A percentile compares a stretch with the other conserved stretches of the same genome.
Evolutionary conservation across 1,140 invertebrate genomes (phyloP).

Genomic region (Grapholita molesta): DNA sequence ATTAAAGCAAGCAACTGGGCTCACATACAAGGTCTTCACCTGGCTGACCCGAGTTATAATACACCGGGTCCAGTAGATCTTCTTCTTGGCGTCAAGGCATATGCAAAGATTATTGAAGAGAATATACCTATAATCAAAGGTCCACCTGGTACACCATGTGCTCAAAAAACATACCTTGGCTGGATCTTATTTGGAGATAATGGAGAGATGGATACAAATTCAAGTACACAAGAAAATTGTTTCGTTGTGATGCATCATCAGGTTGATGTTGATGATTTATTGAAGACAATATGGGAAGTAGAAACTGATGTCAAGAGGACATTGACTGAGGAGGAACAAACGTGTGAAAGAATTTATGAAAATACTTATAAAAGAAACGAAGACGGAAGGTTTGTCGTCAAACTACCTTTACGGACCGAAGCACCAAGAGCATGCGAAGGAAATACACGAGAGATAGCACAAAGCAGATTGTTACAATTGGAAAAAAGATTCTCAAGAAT

Average conservation of each 20-base stretch:
- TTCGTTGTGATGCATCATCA: constrained; percentile 30
- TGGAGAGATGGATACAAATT: not conserved
- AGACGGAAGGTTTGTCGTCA: constrained; percentile 27
- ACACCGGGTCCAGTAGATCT: constrained; percentile 6
- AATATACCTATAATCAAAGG: constrained; percentile 17
- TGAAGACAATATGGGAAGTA: constrained; percentile 32
- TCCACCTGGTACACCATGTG: constrained; percentile 24
- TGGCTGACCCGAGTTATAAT: not conserved
- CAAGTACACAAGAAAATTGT: not conserved
- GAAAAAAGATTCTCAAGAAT: constrained; percentile 26
- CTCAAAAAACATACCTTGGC: constrained; percentile 23
- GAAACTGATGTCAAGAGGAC: constrained; percentile 29
- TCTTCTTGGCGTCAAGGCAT: not conserved
- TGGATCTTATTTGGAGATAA: constrained; percentile 1
- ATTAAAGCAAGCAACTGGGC: not conserved
- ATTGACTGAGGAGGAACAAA: constrained; percentile 27
- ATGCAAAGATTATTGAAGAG: not conserved
- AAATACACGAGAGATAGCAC: constrained; percentile 25
- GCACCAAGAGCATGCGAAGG: constrained; percentile 17
- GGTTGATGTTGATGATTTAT: constrained; percentile 25
- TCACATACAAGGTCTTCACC: not conserved
- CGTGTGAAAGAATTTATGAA: constrained; percentile 33
- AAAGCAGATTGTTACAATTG: constrained; percentile 24
- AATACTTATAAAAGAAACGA: constrained; percentile 25
- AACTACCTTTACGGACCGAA: constrained; percentile 29